These are phyloP conservation scores for Lasius fuliginosus DNA, from an alignment of 2,888 invertebrate genomes.

Conservation along the genomic window DNA sequence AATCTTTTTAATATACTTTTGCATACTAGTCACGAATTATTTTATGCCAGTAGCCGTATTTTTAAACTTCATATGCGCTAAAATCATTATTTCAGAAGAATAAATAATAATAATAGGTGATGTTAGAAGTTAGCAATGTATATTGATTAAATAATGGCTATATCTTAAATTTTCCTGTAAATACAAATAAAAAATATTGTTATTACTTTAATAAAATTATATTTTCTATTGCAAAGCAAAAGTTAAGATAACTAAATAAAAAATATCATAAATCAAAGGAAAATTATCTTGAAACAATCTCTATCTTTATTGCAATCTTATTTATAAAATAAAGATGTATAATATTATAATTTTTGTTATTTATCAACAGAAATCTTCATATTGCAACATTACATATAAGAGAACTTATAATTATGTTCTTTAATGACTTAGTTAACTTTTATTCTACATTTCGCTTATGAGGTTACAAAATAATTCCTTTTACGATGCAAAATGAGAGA, in stretches of 20 bases:
- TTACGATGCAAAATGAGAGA: constrained; percentile 40
- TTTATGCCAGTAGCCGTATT: background rate
- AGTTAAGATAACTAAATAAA: background rate
- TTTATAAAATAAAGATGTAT: background rate
- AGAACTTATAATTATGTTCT: constrained; percentile 1
- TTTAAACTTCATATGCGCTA: background rate
- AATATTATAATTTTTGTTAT: background rate
- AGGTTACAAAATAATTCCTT: constrained; percentile 21
- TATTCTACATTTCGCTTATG: background rate
- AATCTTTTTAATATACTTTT: no score
- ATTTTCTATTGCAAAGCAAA: background rate
- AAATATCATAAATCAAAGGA: background rate
- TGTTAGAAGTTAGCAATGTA: background rate
- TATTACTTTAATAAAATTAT: background rate
- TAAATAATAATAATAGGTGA: background rate
- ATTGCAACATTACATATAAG: background rate
- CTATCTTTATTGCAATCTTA: background rate
- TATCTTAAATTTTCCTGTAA: background rate
- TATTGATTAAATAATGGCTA: constrained; percentile 2
- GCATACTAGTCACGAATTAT: background rate
- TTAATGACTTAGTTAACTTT: constrained; percentile 32
- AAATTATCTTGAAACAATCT: background rate
- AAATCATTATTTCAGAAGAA: background rate
- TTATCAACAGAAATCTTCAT: background rate
- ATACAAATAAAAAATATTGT: background rate